Conservation (phyloP, 1,140 invertebrate genomes). For the Metopolophium dirhodum region DNA sequence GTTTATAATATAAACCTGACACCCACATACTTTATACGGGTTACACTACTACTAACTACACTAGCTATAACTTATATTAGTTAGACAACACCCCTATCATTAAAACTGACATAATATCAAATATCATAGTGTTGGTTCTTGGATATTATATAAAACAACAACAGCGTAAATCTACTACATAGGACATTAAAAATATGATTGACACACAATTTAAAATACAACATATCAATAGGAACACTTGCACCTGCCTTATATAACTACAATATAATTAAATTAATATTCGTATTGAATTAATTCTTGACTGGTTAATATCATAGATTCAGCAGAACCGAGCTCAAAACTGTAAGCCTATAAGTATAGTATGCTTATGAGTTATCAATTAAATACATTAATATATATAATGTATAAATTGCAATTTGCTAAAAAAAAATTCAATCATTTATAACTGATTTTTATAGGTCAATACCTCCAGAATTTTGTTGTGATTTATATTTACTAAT, state of each 20-base stretch:
- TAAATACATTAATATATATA: no score
- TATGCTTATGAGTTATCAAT: neutral
- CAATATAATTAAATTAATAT: constrained; percentile 9
- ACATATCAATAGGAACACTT: neutral
- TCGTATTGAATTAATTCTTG: neutral
- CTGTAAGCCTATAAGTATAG: neutral
- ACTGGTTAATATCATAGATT: neutral
- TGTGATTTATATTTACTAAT: neutral
- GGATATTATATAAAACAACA: neutral
- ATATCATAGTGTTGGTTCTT: neutral
- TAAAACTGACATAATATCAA: neutral
- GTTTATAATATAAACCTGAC: neutral
- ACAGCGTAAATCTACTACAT: neutral
- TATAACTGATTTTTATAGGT: neutral
- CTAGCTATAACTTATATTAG: neutral
- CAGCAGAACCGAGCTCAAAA: neutral
- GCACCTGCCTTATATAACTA: neutral
- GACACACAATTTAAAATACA: neutral
- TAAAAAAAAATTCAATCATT: neutral
- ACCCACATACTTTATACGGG: no score
- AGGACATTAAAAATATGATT: neutral
- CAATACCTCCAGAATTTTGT: neutral
- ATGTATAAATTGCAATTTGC: neutral
- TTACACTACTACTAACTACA: neutral
- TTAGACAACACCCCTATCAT: neutral